Evolutionary conservation across 1,140 invertebrate genomes (phyloP), one percentile per base, ranked within the genome.

Genomic region (Diachasma alloeum): DNA sequence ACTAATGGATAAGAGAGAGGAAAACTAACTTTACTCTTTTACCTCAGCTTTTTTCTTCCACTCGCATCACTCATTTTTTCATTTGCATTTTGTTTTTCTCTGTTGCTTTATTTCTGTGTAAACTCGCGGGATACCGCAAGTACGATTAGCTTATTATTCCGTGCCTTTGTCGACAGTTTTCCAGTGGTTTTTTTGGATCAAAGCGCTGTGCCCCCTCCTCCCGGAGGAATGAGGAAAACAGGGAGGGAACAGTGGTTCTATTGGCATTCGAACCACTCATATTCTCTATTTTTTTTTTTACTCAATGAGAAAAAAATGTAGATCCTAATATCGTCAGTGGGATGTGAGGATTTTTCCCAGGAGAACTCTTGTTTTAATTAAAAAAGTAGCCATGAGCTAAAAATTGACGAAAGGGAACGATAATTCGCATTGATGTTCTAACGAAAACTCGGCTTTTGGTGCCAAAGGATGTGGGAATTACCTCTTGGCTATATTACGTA

Each of bases 141-240:
- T 85, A 83, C 84, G 84, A 84, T 84, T 84, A 84, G 84, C 84
- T 82, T 83, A 84, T 85, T 83, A 85, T 85, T 84, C 80, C 73
- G 67, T 76, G 79, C 76, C 82, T 84, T 85, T 85, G 84, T 84
- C 82, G 81, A 81, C 79, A 80, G 74, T 81, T 79, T 76, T 79
- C 37, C 69, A 36, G 26, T 39, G 31, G 11, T n/a, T 68, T 63
- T 63, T 63, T 63, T 24, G 59, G 19, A 63, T 68, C 66, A 68
- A 68, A 68, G 66, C 66, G 4, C 9, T 39, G 6, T 9, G 5
- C 36, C 26, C 66, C 17, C 15, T 39, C 22, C 13, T 36, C 4
- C 26, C 26, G 11, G 9, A 66, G 26, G 39, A 74, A 3, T 17
- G 17, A 67, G 26, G 44, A 63, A 74, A 56, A 56, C n/a, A 74